Evolutionary conservation across 2,797 vertebrate genomes (phyloP).

Genomic region (Oreonectes daqikongensis): DNA sequence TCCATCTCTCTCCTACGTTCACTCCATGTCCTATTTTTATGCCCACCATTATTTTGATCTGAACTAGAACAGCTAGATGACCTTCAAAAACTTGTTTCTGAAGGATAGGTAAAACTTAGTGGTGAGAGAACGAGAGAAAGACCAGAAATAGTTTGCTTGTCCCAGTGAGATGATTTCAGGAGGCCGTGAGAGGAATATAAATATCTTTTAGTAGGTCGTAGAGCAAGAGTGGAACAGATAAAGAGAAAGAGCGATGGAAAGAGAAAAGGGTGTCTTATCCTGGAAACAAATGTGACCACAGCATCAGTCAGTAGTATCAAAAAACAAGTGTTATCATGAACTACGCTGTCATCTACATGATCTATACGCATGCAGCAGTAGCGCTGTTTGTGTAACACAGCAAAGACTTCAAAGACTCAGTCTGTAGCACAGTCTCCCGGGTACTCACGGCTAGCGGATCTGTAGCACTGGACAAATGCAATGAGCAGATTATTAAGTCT

Average conservation of each 20-base stretch:
- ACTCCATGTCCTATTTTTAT: slow-evolving; percentile 39
- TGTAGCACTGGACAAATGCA: slow-evolving; percentile 59
- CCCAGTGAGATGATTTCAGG: slow-evolving; percentile 66
- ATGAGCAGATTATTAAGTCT: slow-evolving; percentile 3
- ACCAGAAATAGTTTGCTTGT: slow-evolving; percentile 72
- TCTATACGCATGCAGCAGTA: too few relatives aligned
- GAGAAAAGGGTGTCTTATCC: slow-evolving; percentile 3
- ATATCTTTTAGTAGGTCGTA: slow-evolving; percentile 76
- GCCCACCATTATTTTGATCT: slow-evolving; percentile 48
- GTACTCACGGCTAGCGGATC: slow-evolving; percentile 1
- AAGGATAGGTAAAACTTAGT: slow-evolving; percentile 60
- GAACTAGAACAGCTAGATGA: slow-evolving; percentile 74
- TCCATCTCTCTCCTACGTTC: slow-evolving; percentile 11
- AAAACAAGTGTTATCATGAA: background rate
- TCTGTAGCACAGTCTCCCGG: background rate
- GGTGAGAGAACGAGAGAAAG: slow-evolving; percentile 60
- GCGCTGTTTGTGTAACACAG: too few relatives aligned
- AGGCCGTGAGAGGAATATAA: slow-evolving; percentile 64
- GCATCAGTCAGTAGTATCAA: slow-evolving; percentile 19
- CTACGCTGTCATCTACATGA: slow-evolving; percentile 7
- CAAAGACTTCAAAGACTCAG: slow-evolving; percentile 6
- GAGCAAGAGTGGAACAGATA: slow-evolving; percentile 5
- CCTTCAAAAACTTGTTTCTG: slow-evolving; percentile 75
- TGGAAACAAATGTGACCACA: slow-evolving; percentile 6
- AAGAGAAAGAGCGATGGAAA: background rate